Conservation (phyloP, 2,888 invertebrate genomes). For the Pollenia angustigena region DNA sequence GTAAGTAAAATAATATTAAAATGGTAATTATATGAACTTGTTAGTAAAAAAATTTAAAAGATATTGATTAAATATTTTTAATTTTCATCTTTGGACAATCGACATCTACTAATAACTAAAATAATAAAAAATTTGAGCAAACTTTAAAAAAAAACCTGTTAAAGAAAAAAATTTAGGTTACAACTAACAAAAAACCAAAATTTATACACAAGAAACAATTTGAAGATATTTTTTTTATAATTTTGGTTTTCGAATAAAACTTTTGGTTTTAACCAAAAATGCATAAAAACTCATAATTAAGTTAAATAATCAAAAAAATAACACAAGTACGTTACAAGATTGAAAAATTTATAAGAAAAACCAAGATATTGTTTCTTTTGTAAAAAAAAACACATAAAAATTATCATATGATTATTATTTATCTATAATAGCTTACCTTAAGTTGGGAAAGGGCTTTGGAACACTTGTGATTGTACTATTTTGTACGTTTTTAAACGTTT, state of each 20-base stretch:
- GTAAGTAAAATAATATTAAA: too few relatives aligned
- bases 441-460: conserved; percentile 8
- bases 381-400: neutral
- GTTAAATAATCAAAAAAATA: conserved; percentile 8
- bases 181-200: conserved; percentile 21
- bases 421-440: conserved; percentile 1
- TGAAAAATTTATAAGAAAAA: neutral
- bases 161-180: conserved; percentile 43
- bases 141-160: conserved; percentile 42
- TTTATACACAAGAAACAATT: neutral
- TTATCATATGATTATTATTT: neutral
- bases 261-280: conserved; percentile 26
- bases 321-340: conserved; percentile 14
- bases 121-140: conserved; percentile 42
- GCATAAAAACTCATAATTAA: conserved; percentile 56
- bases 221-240: neutral
- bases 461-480: conserved; percentile 11
- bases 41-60: neutral
- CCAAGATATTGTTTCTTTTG: conserved; percentile 8
- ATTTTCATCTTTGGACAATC: conserved; percentile 21
- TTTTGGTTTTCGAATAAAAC: conserved; percentile 1
- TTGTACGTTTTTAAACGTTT: neutral
- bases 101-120: conserved; percentile 12
- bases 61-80: conserved; percentile 19
- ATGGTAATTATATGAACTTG: too few relatives aligned